Evolutionary conservation across 1,140 invertebrate species (phyloP), one percentile per base, ranked within the genome.

Genomic region (Agrypnia vestita): DNA sequence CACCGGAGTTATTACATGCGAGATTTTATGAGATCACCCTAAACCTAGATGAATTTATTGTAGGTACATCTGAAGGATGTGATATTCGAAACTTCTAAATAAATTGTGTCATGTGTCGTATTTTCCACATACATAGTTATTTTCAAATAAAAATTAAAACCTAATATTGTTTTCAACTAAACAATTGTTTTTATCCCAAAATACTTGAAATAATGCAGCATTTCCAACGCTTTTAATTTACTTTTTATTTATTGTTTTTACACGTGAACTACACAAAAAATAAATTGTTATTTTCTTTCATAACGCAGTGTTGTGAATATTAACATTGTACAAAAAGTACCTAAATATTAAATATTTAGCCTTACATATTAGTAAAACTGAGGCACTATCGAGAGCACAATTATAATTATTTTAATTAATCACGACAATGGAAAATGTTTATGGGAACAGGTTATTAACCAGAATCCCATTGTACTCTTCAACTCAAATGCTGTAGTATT

Each of bases 401-500:
- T 47, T 64, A 64, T 43, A 59, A 59, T 44, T 74, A 53, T 74
- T 53, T 74, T 51, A 72, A 53, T 72, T 35, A 62, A 76, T 76
- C 61, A 77, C 59, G 61, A 25, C 43, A 77, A 13, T 43, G 46
- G 35, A 59, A 44, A 59, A 56, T 62, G 15, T 86, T 72, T 86
- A 90, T 82, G 88, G 87, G 85, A 90, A 89, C 80, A 89, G 86
- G 87, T 76, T 79, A 51, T 83, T 79, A 19, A 80, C 71, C 77
- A 74, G 47, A 13, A 74, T 64, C 35, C 82, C 82, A 77, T 19
- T 77, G 78, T 79, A 81, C 6, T 83, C 82, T 83, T 83, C 82
- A 64, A 83, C 82, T 83, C 93, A 94, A 88, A 96, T 94, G 87
- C 95, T 95, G 89, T 97, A 97, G 86, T 97, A 97, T 86, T 97